phyloP scores from a whole-genome alignment of 2,888 invertebrate species.

The Azorinus chamasolen region DNA sequence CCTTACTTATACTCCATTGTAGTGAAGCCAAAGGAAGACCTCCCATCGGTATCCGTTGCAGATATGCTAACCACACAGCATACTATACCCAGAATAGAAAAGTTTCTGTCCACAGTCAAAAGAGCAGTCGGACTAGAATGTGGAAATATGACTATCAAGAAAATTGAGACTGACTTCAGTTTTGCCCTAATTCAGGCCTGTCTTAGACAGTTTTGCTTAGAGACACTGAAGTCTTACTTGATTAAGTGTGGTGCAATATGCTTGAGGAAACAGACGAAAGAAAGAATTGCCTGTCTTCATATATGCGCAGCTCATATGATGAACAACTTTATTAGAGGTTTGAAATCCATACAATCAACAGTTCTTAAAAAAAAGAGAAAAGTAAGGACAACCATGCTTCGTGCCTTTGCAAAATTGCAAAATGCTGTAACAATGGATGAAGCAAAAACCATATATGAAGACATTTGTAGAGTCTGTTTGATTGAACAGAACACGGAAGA shows the following conservation, averaged over 20 bases:
- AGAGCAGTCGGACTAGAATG: too few species aligned
- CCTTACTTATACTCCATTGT: slow-evolving; percentile 41
- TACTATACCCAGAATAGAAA: slow-evolving; percentile 15
- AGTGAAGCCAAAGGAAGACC: slow-evolving; percentile 15
- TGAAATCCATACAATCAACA: slow-evolving; percentile 2
- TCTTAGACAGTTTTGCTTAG: not conserved
- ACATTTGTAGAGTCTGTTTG: too few species aligned
- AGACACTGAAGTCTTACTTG: slow-evolving; percentile 7
- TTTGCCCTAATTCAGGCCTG: slow-evolving; percentile 21
- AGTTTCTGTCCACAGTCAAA: slow-evolving; percentile 1
- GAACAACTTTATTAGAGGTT: slow-evolving; percentile 4
- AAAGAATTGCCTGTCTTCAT: slow-evolving; percentile 3
- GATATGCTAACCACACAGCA: slow-evolving; percentile 35
- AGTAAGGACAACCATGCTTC: too few species aligned
- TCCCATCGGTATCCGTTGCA: too few species aligned
- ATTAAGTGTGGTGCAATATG: not conserved
- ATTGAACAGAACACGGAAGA: too few species aligned
- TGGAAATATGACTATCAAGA: not conserved
- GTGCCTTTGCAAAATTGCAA: too few species aligned
- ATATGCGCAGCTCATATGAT: slow-evolving; percentile 17
- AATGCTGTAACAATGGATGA: too few species aligned
- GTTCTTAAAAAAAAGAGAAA: not conserved
- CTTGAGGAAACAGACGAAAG: not conserved
- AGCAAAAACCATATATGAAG: too few species aligned
- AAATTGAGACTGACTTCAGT: slow-evolving; percentile 20